phyloP scores from a whole-genome alignment of 2,113 vertebrate species.

The Morone chrysops region DNA sequence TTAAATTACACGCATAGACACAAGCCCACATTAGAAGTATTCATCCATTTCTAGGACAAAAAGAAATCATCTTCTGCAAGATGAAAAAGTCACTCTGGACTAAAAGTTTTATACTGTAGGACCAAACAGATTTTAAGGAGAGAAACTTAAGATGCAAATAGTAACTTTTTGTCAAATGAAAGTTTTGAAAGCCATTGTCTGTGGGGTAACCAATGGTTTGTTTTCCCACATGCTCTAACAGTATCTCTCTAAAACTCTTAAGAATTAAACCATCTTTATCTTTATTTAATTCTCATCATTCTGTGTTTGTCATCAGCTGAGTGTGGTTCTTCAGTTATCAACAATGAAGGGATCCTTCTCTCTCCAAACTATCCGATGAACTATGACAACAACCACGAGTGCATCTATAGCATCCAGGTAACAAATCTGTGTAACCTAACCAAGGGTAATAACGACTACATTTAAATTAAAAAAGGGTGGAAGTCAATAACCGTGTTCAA shows the following conservation, averaged over 20 bases:
- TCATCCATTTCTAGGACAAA: not conserved
- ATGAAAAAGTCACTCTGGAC: not conserved
- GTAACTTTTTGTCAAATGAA: not conserved
- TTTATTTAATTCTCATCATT: conserved; percentile 9
- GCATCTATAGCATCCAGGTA: conserved; percentile 97
- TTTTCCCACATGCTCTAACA: not conserved
- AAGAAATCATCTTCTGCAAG: not conserved
- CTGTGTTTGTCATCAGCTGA: conserved; percentile 78
- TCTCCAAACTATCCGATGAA: conserved; percentile 88
- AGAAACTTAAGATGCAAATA: not conserved
- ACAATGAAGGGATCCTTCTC: conserved; percentile 85
- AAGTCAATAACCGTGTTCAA: not conserved
- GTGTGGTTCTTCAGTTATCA: conserved; percentile 85
- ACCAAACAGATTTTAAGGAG: not conserved
- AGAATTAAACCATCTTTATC: not conserved
- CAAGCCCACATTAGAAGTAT: conserved; percentile 9
- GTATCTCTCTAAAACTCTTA: not conserved
- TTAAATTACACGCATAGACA: conserved; percentile 49
- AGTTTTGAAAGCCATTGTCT: no score
- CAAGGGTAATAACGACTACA: not conserved
- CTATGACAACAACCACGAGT: conserved; percentile 92
- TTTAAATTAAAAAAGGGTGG: not conserved
- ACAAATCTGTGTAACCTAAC: not conserved
- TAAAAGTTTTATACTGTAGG: not conserved
- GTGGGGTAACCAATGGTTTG: no score